Conservation (phyloP, 2,113 vertebrate genomes). For the Spheniscus mendiculus region DNA sequence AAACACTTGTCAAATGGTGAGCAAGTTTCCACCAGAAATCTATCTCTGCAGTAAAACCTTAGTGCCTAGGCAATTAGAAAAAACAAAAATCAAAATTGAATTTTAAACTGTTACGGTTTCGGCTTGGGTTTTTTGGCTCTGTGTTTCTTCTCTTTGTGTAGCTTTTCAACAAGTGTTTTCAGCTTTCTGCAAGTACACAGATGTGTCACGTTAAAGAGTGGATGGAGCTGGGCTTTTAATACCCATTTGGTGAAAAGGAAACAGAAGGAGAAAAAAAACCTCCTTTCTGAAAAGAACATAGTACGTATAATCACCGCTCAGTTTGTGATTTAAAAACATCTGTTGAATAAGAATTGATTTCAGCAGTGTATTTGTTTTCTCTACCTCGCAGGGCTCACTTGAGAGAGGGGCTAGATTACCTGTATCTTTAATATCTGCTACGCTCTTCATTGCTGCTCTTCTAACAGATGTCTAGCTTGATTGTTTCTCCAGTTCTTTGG, state of each 20-base stretch:
- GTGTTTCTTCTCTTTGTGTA: background rate
- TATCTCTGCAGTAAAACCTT: background rate
- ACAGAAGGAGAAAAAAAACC: background rate
- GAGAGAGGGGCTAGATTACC: background rate
- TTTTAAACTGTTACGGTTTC: background rate
- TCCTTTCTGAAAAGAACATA: background rate
- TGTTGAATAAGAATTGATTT: conserved; percentile 55
- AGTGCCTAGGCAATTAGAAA: background rate
- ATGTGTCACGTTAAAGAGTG: background rate
- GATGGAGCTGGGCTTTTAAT: background rate
- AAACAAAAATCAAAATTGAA: conserved; percentile 1
- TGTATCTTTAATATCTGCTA: background rate
- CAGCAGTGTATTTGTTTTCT: background rate
- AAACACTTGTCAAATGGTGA: background rate
- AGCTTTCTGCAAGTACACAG: background rate
- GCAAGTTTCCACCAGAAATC: background rate
- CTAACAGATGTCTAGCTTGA: background rate
- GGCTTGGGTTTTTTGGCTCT: background rate
- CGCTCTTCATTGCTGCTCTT: conserved; percentile 2
- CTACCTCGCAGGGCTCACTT: background rate
- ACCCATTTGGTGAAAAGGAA: background rate
- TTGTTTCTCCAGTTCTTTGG: conserved; percentile 2
- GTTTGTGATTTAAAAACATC: conserved; percentile 17
- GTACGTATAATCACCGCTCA: background rate
- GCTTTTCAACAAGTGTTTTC: background rate